Base-by-base conservation (phyloP, 2,888 invertebrate species). In the Epirrita christyi region DNA sequence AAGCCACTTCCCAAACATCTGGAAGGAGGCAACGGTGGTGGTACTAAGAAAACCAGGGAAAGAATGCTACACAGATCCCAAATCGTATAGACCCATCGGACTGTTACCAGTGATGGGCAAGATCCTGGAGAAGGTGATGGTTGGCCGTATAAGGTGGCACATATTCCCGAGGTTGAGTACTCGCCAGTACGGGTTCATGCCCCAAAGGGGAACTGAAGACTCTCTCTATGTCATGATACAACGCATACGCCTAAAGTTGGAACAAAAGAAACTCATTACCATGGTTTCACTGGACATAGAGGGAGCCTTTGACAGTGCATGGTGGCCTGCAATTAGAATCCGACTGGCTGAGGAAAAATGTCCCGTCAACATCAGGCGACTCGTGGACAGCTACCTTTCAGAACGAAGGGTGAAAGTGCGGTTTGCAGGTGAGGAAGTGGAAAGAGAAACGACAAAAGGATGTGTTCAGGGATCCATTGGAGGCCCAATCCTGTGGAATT, bases 61-160 rank as follows among this genome's bases (percentile, higher is more conserved):
- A 10, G 38, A 44, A 10, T 2, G 15, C 11, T 51, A 51, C 28
- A 43, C 43, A 0, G 5, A 41, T 1, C 36, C 50, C 0, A 51
- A 43, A 10, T 51, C 50, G 0, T 51, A 51, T 10, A 34, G 43
- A 6, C 50, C 50, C 0, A 51, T 51, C 6, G 68, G 67, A 0
- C 56, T 68, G 0, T 56, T 71, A 21, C 58, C 67, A 0, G 54
- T 69, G 0, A 41, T 71, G 1, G 63, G 59, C 10, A 57, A 64
- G 40, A 38, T 65, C 1, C 14, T 61, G 3, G 43, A 43, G 10
- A 29, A 29, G 9, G 6, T 29, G 29, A 2, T 29, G 29, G 21
- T 21, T 2, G 21, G 21, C 21, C 2, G 21, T 3, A 21, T 21
- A 21, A 21, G 4, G 4, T 21, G 21, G 21, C 21, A 21, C 4